Percentiles rank a stretch among this genome's conserved stretches.
phyloP scores from a whole-genome alignment of 1,140 invertebrate genomes.

The Listronotus bonariensis region DNA sequence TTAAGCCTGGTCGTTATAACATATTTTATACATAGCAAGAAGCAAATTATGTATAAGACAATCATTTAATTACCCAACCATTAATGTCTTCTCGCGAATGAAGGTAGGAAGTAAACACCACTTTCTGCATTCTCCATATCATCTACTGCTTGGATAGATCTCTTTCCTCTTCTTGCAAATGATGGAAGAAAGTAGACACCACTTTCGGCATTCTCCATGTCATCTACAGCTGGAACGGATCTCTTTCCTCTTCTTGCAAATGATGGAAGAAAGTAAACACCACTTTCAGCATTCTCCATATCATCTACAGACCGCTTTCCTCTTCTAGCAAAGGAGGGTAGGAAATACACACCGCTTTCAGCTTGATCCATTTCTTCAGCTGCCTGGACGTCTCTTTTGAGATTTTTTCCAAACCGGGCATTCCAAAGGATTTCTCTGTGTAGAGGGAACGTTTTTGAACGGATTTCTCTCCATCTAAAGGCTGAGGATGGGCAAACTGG shows the following conservation, averaged over 20 bases:
- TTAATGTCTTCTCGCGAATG: conserved; percentile 28
- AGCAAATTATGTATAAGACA: too few relatives aligned
- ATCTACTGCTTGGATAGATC: background rate
- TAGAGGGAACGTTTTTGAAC: conserved; percentile 34
- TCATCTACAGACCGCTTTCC: conserved; percentile 15
- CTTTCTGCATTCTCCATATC: conserved; percentile 34
- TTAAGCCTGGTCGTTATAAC: too few relatives aligned
- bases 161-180: conserved; percentile 27
- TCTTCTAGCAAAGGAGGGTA: conserved; percentile 18
- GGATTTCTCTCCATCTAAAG: conserved; percentile 18
- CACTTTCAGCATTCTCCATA: conserved; percentile 26
- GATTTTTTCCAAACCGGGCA: conserved; percentile 37
- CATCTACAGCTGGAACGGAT: conserved; percentile 14
- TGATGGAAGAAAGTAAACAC: conserved; percentile 31
- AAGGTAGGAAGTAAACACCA: conserved; percentile 33
- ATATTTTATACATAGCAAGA: too few relatives aligned
- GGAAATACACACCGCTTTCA: conserved; percentile 12
- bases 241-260: conserved; percentile 34
- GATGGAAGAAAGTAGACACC: conserved; percentile 33
- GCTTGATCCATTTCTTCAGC: conserved; percentile 4
- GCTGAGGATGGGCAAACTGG: conserved; percentile 3
- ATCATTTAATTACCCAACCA: too few relatives aligned
- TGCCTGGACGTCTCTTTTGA: conserved; percentile 28
- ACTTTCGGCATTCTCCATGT: conserved; percentile 29
- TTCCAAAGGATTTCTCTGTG: conserved; percentile 30